Conservation (phyloP, 2,888 invertebrate genomes). For the Conistra vaccinii region DNA sequence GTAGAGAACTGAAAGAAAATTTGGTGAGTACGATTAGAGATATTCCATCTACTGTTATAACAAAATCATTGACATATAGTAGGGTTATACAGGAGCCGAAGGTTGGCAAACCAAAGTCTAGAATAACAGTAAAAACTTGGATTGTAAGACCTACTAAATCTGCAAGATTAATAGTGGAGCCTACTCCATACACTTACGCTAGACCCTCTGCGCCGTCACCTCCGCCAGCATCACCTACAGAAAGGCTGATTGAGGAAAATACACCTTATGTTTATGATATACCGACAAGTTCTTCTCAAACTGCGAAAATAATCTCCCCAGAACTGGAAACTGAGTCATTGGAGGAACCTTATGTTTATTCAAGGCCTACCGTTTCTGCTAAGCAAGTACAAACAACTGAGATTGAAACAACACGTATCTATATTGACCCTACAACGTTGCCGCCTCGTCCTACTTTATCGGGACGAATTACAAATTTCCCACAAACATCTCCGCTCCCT, state of each 20-base stretch:
- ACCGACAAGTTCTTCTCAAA: constrained; percentile 70
- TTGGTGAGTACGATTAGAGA: constrained; percentile 83
- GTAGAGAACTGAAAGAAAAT: constrained; percentile 81
- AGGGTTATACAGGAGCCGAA: constrained; percentile 80
- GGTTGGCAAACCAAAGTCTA: constrained; percentile 81
- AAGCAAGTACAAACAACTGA: constrained; percentile 71
- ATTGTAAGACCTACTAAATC: constrained; percentile 84
- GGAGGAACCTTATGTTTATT: constrained; percentile 73
- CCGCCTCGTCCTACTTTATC: constrained; percentile 72
- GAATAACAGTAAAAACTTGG: constrained; percentile 87
- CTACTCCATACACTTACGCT: constrained; percentile 79
- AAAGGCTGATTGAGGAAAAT: constrained; percentile 71
- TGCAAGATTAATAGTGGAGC: constrained; percentile 76
- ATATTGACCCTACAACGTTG: constrained; percentile 69
- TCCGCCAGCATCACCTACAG: constrained; percentile 71
- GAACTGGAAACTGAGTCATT: constrained; percentile 64
- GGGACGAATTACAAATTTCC: constrained; percentile 68
- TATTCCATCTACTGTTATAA: constrained; percentile 79
- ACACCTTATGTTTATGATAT: constrained; percentile 77
- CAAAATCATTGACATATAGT: constrained; percentile 84
- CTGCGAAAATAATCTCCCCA: constrained; percentile 64
- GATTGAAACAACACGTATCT: constrained; percentile 70
- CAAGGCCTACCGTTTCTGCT: constrained; percentile 73
- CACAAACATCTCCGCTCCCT: constrained; percentile 72
- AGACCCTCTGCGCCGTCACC: constrained; percentile 67